Evolutionary conservation across 2,797 vertebrate genomes (phyloP).

Genomic region (Lacerta agilis): DNA sequence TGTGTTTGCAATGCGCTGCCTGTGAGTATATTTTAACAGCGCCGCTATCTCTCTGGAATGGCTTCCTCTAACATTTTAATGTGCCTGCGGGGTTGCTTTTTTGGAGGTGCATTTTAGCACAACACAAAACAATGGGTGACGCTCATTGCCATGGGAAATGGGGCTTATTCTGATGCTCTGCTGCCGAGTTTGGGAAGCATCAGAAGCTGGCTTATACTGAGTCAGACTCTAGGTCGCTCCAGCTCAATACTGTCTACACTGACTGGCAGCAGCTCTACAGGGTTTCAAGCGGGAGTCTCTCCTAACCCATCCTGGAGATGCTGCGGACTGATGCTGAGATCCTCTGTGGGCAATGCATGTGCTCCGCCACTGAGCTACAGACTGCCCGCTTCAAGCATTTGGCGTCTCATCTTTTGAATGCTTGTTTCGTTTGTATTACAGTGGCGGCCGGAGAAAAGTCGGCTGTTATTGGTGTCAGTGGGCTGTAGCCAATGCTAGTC

Average conservation of each 20-base stretch:
- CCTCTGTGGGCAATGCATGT: background rate
- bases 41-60: background rate
- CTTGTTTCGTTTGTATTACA: too few species aligned
- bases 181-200: background rate
- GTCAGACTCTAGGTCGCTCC: background rate
- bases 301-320: background rate
- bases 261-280: background rate
- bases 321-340: background rate
- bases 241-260: background rate
- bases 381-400: too few species aligned
- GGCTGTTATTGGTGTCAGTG: too few species aligned
- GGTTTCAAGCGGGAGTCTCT: background rate
- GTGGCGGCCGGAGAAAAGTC: too few species aligned
- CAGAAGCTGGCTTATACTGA: background rate
- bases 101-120: constrained; percentile 11
- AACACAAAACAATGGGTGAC: constrained; percentile 22
- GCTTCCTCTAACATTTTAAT: background rate
- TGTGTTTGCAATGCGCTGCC: constrained; percentile 20
- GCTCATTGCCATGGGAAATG: constrained; percentile 32
- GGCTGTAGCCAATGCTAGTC: too few species aligned
- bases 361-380: background rate
- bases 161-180: constrained; percentile 31
- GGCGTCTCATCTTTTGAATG: too few species aligned
- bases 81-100: background rate
- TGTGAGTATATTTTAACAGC: constrained; percentile 17